phyloP scores from a whole-genome alignment of 2,888 invertebrate species.

The Gisinianus flammeolus region DNA sequence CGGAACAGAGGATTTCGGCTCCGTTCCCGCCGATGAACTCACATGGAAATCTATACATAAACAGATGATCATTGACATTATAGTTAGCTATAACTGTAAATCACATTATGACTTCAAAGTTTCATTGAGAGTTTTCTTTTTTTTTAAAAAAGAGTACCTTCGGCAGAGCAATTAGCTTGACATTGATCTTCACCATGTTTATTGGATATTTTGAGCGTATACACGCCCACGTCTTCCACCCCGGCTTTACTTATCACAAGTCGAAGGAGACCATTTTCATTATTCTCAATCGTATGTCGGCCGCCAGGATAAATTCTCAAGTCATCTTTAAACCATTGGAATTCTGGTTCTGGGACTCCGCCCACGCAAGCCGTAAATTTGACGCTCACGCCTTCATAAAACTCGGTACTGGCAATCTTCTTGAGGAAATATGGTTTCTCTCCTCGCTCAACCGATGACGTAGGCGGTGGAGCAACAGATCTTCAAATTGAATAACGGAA shows the following conservation, averaged over 20 bases:
- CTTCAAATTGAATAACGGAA: neutral
- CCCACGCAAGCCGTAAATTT: slow-evolving; percentile 92
- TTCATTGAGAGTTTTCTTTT: neutral
- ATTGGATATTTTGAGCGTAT: slow-evolving; percentile 82
- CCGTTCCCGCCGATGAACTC: slow-evolving; percentile 80
- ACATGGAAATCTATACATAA: slow-evolving; percentile 72
- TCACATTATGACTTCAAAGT: neutral
- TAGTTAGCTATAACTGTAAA: too few relatives aligned
- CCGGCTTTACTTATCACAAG: slow-evolving; percentile 72
- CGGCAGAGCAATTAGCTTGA: slow-evolving; percentile 78
- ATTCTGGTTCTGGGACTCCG: slow-evolving; percentile 85
- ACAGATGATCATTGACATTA: neutral
- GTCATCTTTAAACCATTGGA: slow-evolving; percentile 82
- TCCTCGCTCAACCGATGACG: slow-evolving; percentile 19
- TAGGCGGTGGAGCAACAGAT: neutral
- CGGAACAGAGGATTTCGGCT: slow-evolving; percentile 70
- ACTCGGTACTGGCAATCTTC: slow-evolving; percentile 85
- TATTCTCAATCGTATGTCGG: slow-evolving; percentile 81
- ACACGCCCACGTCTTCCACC: slow-evolving; percentile 79
- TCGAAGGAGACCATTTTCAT: slow-evolving; percentile 80
- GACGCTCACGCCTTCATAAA: slow-evolving; percentile 84
- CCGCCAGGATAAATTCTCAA: slow-evolving; percentile 73
- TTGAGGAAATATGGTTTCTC: slow-evolving; percentile 89
- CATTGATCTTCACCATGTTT: slow-evolving; percentile 83
- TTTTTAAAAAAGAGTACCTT: slow-evolving; percentile 66